Percentiles rank a stretch among this genome's conserved stretches.
Evolutionary conservation across 2,113 vertebrate species (phyloP).

Genomic region (Bubalus kerabau): DNA sequence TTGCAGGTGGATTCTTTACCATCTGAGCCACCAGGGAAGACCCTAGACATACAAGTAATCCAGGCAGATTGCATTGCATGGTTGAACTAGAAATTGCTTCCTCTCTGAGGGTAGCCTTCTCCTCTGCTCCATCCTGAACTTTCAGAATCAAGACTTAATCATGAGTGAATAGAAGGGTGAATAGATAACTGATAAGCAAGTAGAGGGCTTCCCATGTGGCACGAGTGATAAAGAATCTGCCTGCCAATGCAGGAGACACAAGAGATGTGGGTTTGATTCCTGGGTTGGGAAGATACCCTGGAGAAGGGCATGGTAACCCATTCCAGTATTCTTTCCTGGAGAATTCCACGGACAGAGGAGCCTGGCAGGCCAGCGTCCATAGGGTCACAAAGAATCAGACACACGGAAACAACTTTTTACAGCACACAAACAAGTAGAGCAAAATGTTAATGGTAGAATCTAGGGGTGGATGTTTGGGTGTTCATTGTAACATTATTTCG

Average conservation of each 20-base stretch:
- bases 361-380: not conserved
- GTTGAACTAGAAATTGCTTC: not conserved
- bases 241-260: not conserved
- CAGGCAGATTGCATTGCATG: not conserved
- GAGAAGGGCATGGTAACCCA: not conserved
- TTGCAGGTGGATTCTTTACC: not conserved
- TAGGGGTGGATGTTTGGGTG: not conserved
- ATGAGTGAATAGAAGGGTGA: not conserved
- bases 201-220: not conserved
- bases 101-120: not conserved
- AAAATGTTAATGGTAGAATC: not conserved
- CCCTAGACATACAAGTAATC: not conserved
- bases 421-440: not conserved
- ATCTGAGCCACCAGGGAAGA: not conserved
- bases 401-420: not conserved
- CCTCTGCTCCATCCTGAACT: not conserved
- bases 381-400: not conserved
- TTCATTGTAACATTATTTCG: not conserved
- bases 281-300: not conserved
- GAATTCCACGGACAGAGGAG: not conserved
- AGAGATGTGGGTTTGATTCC: not conserved
- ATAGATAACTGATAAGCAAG: not conserved
- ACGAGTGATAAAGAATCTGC: not conserved
- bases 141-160: not conserved
- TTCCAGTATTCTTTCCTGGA: not conserved